Base-by-base conservation (phyloP, 2,797 vertebrate genomes). In the Bryconaethiops microstoma region DNA sequence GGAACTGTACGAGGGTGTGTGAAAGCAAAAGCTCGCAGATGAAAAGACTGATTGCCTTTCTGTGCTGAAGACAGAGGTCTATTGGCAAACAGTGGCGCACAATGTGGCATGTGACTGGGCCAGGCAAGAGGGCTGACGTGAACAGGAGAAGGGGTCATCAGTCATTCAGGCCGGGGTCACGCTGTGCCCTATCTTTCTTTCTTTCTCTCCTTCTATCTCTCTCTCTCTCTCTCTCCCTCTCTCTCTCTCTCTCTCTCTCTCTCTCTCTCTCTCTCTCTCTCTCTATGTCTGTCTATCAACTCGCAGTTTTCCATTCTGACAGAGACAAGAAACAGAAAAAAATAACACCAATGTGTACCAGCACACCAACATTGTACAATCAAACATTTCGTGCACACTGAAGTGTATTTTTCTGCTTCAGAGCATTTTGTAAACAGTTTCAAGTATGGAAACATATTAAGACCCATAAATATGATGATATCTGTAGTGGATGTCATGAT, bases 31-130 rank as follows among this genome's bases (percentile, higher is more conserved):
- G 84, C 81, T 82, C 86, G 79, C 80, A 86, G 88, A 91, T 89
- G 86, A 90, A 89, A 91, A 88, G 85, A 90, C 83, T 85, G 88
- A 92, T 90, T 88, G 87, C 90, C 87, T 90, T 82, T 85, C 48
- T 62, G 76, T 86, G 80, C 62, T 79, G 63, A 45, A 82, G 84
- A 87, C 86, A 86, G 81, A 84, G 86, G 85, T 85, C 85, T 80
- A 82, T 83, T 82, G 86, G 85, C 80, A 84, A 89, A 83, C 87
- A 80, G 81, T 7, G 72, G 77, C 75, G 68, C 81, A 88, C 85
- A 90, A 89, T 85, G 86, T 73, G 84, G 88, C 88, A 85, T 83
- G 84, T 88, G 86, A 68, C 78, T 69, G 82, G 84, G 90, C 86
- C 48, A 77, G 79, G 79, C 83, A 80, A 83, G 84, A 88, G 85